Percentiles rank a stretch among this genome's conserved stretches.
Evolutionary conservation across 1,140 invertebrate genomes (phyloP).

Genomic region (Neocloeon triangulifer): DNA sequence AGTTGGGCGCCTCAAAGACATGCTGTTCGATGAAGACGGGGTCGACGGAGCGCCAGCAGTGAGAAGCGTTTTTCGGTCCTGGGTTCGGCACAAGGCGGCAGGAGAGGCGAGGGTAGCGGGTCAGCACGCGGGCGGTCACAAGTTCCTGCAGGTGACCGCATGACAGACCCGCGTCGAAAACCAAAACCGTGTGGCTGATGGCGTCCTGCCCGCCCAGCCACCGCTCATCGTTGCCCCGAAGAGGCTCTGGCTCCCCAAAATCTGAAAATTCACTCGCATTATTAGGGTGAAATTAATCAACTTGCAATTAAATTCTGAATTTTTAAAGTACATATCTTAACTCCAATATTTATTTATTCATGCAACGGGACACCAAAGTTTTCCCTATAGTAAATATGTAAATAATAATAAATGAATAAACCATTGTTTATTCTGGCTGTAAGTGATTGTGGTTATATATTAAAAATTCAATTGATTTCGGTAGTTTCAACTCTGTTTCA

Average conservation of each 20-base stretch:
- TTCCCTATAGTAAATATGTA: too few species aligned
- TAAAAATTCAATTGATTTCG: too few species aligned
- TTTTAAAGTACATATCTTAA: too few species aligned
- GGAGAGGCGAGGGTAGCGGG: slow-evolving; percentile 23
- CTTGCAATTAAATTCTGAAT: too few species aligned
- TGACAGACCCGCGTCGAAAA: slow-evolving; percentile 22
- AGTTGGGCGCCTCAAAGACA: slow-evolving; percentile 18
- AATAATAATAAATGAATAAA: too few species aligned
- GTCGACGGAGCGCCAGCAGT: slow-evolving; percentile 26
- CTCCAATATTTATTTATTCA: too few species aligned
- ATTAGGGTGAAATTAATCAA: too few species aligned
- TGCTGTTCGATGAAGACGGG: slow-evolving; percentile 27
- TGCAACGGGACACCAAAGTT: too few species aligned
- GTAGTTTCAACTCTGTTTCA: too few species aligned
- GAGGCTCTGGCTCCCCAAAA: slow-evolving; percentile 9
- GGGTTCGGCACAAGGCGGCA: slow-evolving; percentile 18
- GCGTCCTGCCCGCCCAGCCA: slow-evolving; percentile 22
- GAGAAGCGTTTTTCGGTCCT: slow-evolving; percentile 15
- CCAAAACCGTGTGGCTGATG: slow-evolving; percentile 24
- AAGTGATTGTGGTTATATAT: too few species aligned
- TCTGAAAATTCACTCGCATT: neutral
- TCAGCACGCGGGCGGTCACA: slow-evolving; percentile 20
- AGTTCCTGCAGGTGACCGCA: slow-evolving; percentile 20
- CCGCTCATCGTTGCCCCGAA: slow-evolving; percentile 18
- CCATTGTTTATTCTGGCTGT: too few species aligned